Conservation (phyloP, 1,140 invertebrate species). For the Ctenoplectra terminalis region DNA sequence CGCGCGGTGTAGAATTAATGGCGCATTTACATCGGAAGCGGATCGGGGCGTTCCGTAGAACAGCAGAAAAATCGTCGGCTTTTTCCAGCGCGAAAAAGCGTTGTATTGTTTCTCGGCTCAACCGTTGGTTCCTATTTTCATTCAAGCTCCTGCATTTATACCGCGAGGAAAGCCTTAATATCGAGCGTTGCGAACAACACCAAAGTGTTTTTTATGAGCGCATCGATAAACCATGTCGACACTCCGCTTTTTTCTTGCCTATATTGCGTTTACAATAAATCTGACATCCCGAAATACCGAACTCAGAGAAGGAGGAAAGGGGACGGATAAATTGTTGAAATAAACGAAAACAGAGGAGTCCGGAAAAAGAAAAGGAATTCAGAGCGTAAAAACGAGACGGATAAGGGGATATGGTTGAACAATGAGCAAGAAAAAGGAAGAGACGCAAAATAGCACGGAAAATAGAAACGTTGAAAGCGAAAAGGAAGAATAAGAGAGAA, state of each 20-base stretch:
- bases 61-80: constrained; percentile 30
- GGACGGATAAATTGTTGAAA: neutral
- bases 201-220: neutral
- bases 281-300: neutral
- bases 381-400: too few species aligned
- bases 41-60: constrained; percentile 18
- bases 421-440: neutral
- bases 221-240: neutral
- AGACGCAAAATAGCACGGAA: neutral
- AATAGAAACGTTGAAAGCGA: neutral
- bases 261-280: neutral
- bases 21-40: constrained; percentile 29
- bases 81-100: neutral
- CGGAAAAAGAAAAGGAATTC: too few species aligned
- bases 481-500: neutral
- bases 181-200: neutral
- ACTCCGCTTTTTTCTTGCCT: neutral
- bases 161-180: constrained; percentile 1
- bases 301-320: neutral
- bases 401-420: neutral
- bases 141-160: constrained; percentile 4
- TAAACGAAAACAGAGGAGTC: neutral
- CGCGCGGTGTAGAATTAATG: constrained; percentile 19
- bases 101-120: neutral
- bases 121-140: constrained; percentile 4